Evolutionary conservation across 2,797 vertebrate genomes (phyloP).

Genomic region (Rhodeus uyekii): DNA sequence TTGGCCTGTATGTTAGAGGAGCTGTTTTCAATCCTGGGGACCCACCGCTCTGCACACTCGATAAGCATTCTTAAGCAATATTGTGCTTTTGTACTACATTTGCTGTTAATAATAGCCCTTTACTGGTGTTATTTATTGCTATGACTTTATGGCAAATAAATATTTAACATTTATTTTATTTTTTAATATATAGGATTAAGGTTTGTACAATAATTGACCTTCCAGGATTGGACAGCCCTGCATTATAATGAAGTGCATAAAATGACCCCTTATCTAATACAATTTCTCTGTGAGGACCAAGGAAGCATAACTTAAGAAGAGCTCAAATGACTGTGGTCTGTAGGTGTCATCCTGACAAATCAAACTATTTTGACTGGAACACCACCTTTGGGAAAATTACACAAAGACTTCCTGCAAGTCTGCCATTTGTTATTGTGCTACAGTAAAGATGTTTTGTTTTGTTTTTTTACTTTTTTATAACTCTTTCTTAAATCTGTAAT

Average conservation of each 20-base stretch:
- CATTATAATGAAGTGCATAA: background rate
- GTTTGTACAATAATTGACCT: too few species aligned
- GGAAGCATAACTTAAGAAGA: constrained; percentile 1
- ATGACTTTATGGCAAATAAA: too few species aligned
- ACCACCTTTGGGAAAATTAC: background rate
- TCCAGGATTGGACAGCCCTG: background rate
- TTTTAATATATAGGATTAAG: too few species aligned
- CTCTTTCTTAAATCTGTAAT: background rate
- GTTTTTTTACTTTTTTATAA: background rate
- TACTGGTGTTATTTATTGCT: too few species aligned
- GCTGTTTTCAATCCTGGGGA: background rate
- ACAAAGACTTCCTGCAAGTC: background rate
- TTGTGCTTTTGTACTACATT: too few species aligned
- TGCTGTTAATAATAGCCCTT: too few species aligned
- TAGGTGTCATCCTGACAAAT: background rate
- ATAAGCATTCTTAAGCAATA: too few species aligned
- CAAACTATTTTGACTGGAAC: background rate
- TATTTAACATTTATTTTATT: too few species aligned
- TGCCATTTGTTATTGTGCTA: background rate
- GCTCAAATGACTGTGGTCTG: background rate
- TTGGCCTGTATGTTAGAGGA: background rate
- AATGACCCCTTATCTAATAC: background rate
- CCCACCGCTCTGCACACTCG: background rate
- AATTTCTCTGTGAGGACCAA: constrained; percentile 5
- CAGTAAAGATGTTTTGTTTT: background rate